Base-by-base conservation (phyloP, 2,113 vertebrate species). In the Brachyistius frenatus region DNA sequence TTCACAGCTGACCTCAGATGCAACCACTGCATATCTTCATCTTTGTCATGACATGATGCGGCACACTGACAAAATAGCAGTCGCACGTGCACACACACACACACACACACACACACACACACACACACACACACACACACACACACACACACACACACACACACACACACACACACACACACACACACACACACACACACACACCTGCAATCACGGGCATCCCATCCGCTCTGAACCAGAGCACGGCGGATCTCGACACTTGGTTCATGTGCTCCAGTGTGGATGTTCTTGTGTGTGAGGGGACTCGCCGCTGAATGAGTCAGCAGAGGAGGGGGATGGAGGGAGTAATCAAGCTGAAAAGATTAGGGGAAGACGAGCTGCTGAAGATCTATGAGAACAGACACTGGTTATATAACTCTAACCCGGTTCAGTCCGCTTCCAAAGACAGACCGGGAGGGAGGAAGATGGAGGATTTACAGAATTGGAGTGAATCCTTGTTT, bases 341-440 rank as follows among this genome's bases (percentile, higher is more conserved):
- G 79, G 84, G 90, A 76, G 86, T 85, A 91, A 93, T 93, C 88
- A 92, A 93, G 92, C 93, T 90, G 92, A 93, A 94, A 83, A 91
- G 91, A 94, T 94, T 94, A 94, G 85, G 83, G 82, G 86, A 93
- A 91, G 93, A 92, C 61, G 90, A 92, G 87, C 85, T 85, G 76
- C 88, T 75, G 87, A 91, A 84, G 83, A 90, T 91, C 86, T 90
- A 87, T 92, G 85, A 80, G 91, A 88, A 79, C 79, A 91, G 93
- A 92, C 89, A 93, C 36, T 53, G 67, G 89, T 95, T 94, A 94
- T 80, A 66, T 94, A 94, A 95, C 73, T 35, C 78, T 72, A 90
- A 88, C 87, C 91, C 82, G 89, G 86, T 90, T 93, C 76, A 67
- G 54, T 78, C 72, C 35, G 73, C 90, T 86, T 78, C 81, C 44